Evolutionary conservation across 2,113 vertebrate genomes (phyloP), one percentile per base, ranked within the genome.

Genomic region (Poeciliopsis occidentalis): DNA sequence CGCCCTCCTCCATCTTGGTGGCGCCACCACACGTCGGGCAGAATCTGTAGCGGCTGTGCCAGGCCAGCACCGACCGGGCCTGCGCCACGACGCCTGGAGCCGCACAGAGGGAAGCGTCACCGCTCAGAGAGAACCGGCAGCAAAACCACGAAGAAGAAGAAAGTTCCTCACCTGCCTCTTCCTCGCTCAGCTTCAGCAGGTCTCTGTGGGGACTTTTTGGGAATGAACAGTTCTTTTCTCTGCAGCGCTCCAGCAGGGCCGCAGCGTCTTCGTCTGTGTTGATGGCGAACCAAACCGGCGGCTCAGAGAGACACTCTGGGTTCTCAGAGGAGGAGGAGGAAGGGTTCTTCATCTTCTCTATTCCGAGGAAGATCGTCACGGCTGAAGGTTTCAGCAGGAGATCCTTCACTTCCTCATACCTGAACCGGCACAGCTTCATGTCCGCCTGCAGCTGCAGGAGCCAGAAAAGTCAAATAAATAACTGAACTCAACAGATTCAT

Each of bases 201-300:
- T 95, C 94, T 69, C 96, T 95, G 94, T 96, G 94, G 0, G 95
- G 93, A 0, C 87, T 91, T 26, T 94, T 94, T 70, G 96, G 94
- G 87, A 98, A 97, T 69, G 87, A 95, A 84, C 95, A 93, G 70
- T 88, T 91, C 71, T 93, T 88, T 8, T 94, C 90, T 34, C 83
- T 83, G 78, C 92, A 79, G 64, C 76, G 87, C 75, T 94, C 92
- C 34, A 97, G 94, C 32, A 93, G 92, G 51, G 95, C 91, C 2
- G 93, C 89, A 24, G 94, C 81, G 34, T 87, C 76, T 69, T 92
- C 80, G 30, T 95, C 92, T 4, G 95, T 77, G 86, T 90, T 90
- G 44, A 99, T 70, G 73, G 96, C 97, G 87, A 98, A 99, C 97
- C 97, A 99, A 13, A 96, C 96, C 39, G 95, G 80, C 51, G 96